Evolutionary conservation across 2,888 invertebrate genomes (phyloP).

Genomic region (Caradrina clavipalpis): DNA sequence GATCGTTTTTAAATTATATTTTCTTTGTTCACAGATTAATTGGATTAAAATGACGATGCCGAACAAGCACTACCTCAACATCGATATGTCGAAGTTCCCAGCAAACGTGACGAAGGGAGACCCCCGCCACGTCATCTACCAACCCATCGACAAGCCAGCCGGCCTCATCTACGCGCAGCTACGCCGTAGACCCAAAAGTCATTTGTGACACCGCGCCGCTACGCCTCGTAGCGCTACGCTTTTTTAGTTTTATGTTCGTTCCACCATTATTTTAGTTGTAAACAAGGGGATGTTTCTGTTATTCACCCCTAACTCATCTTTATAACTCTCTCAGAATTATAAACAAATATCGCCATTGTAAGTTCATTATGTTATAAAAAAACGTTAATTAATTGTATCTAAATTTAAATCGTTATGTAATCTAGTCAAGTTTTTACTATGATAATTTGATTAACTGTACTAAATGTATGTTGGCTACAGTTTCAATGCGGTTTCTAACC

Average conservation of each 20-base stretch:
- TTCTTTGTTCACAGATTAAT: constrained; percentile 88
- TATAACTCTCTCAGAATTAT: constrained; percentile 37
- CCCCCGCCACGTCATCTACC: constrained; percentile 93
- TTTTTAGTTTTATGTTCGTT: constrained; percentile 44
- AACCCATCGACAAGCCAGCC: constrained; percentile 95
- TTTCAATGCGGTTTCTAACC: constrained; percentile 53
- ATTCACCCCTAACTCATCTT: constrained; percentile 40
- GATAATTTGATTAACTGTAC: constrained; percentile 48
- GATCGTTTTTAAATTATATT: background rate
- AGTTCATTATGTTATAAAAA: constrained; percentile 45
- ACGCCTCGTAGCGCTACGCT: constrained; percentile 67
- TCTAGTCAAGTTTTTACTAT: constrained; percentile 65
- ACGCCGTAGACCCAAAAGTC: constrained; percentile 91
- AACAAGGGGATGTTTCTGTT: constrained; percentile 48
- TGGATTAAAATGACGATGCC: constrained; percentile 95
- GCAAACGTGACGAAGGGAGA: constrained; percentile 91
- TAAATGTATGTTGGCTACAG: constrained; percentile 53
- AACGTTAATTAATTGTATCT: constrained; percentile 57
- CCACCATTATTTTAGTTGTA: constrained; percentile 50
- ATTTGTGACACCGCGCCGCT: constrained; percentile 88
- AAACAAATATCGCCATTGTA: constrained; percentile 47
- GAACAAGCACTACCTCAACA: constrained; percentile 95
- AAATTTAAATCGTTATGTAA: constrained; percentile 57
- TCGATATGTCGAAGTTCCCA: constrained; percentile 94
- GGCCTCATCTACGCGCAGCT: constrained; percentile 94